Evolutionary conservation across 2,113 vertebrate genomes (phyloP), one percentile per base, ranked within the genome.

Genomic region (Andinoacara biseriatus): DNA sequence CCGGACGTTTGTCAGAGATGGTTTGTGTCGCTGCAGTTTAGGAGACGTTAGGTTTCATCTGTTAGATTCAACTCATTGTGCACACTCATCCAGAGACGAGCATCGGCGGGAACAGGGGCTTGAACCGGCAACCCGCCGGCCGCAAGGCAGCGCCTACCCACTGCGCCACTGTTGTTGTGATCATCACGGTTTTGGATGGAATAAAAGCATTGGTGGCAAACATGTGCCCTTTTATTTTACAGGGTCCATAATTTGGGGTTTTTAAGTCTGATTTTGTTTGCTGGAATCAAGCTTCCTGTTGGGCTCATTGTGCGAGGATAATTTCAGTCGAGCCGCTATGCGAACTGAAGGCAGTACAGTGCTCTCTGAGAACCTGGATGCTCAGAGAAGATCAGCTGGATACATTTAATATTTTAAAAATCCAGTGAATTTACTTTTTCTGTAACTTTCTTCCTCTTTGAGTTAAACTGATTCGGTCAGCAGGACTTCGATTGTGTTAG

Each of bases 311-410:
- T 20, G 10, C 24, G 10, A 46, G 15, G 43, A 13, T 15, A 46
- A 46, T 31, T 46, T 46, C 43, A 26, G 0, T 29, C 15, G 11
- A 14, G 1, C 40, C 4, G 10, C 10, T 10, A 11, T 43, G 40
- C 10, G 13, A 24, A 72, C 65, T 2, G 65, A 20, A 72, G 11
- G 20, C 20, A n/a, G 54, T 56, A 10, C 20, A 5, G 54, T 10
- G 18, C 43, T 8, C 31, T 52, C 15, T 52, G 20, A 72, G 40
- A 46, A 15, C 43, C 43, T 15, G 14, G 15, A 46, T 5, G 31
- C 31, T 33, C 31, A 33, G 31, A 33, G 31, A 33, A 33, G 31
- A 31, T 31, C 5, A 33, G 6, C 31, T 33, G 31, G 6, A 33
- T 33, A 33, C 5, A 7, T 33, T 33, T 33, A 33, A 33, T 33